phyloP scores from a whole-genome alignment of 2,888 invertebrate species.

The Conus canariensis region DNA sequence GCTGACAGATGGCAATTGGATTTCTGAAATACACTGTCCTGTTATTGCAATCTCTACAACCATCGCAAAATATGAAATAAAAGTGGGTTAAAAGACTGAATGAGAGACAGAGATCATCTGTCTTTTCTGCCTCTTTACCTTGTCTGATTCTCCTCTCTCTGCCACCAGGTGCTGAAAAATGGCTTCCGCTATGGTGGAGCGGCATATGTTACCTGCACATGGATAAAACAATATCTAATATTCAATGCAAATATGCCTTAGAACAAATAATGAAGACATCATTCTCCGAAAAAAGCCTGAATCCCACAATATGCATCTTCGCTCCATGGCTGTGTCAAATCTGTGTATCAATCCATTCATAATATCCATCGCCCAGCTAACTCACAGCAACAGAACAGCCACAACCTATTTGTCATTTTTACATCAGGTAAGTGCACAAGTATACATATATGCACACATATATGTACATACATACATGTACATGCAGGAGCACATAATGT shows the following conservation, averaged over 20 bases:
- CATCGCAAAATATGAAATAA: no score
- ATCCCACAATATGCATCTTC: not conserved
- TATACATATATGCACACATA: no score
- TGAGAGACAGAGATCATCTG: not conserved
- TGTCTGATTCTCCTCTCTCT: conserved; percentile 83
- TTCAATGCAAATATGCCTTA: not conserved
- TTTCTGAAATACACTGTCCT: no score
- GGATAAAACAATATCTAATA: not conserved
- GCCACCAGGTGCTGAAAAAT: conserved; percentile 90
- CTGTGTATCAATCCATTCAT: not conserved
- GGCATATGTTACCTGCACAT: conserved; percentile 90
- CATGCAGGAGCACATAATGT: no score
- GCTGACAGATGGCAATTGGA: no score
- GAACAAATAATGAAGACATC: not conserved
- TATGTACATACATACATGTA: no score
- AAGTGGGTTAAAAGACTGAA: no score
- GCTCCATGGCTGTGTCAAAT: not conserved
- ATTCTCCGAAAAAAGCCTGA: no score
- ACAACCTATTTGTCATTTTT: no score
- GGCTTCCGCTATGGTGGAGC: conserved; percentile 96
- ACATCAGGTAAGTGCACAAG: no score
- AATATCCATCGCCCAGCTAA: not conserved
- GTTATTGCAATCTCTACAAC: no score
- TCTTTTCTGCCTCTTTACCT: conserved; percentile 57
- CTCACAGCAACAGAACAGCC: no score